A percentile compares a stretch with the other conserved stretches of the same genome.
These are phyloP conservation scores for Ruditapes philippinarum DNA, from an alignment of 1,140 invertebrate genomes.

Conservation along the genomic window DNA sequence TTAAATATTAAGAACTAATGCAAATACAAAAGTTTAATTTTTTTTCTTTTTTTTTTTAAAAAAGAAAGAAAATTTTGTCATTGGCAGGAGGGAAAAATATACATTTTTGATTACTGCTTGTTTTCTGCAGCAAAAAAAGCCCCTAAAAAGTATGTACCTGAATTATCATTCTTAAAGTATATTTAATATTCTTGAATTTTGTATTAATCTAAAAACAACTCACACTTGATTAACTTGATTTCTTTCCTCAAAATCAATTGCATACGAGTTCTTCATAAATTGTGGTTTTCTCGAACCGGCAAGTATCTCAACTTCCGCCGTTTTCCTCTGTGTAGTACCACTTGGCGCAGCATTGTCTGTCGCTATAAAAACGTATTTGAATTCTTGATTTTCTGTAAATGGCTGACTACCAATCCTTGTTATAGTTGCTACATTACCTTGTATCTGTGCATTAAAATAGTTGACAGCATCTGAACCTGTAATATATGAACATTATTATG, in stretches of 20 bases:
- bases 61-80: no score
- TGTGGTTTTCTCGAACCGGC: slow-evolving; percentile 1
- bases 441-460: neutral
- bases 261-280: slow-evolving; percentile 7
- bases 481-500: neutral
- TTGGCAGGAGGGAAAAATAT: no score
- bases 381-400: slow-evolving; percentile 8
- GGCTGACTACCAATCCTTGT: neutral
- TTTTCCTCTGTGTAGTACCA: neutral
- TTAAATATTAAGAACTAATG: no score
- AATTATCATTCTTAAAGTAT: no score
- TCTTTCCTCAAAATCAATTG: slow-evolving; percentile 34
- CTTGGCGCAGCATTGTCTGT: neutral
- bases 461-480: neutral
- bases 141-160: no score
- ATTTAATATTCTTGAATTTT: no score
- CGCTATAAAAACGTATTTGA: slow-evolving; percentile 1
- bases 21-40: no score
- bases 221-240: slow-evolving; percentile 45
- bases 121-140: no score
- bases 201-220: neutral
- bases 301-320: slow-evolving; percentile 14
- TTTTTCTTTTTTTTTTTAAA: no score
- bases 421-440: neutral
- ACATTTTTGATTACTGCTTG: no score